Evolutionary conservation across 2,888 invertebrate genomes (phyloP).

Genomic region (Invenusta paracnida): DNA sequence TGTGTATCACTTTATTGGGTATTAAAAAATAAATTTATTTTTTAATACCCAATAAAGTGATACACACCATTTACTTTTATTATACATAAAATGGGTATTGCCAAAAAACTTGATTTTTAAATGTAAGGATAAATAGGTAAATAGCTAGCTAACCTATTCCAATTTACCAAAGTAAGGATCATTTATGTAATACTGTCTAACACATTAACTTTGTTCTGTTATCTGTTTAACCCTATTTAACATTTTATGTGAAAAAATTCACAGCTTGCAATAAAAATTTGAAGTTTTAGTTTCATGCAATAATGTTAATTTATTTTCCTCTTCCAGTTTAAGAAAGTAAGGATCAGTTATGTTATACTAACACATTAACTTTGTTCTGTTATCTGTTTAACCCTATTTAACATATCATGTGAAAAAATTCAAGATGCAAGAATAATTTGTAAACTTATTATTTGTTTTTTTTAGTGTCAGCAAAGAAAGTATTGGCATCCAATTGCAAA

Average conservation of each 20-base stretch:
- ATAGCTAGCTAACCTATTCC: not conserved
- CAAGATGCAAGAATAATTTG: not conserved
- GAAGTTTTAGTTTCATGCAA: not conserved
- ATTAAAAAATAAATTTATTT: conserved; percentile 29
- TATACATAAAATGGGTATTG: not conserved
- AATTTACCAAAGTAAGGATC: not conserved
- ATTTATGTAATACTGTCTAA: not conserved
- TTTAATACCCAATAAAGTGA: conserved; percentile 29
- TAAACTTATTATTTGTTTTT: not conserved
- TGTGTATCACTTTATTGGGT: conserved; percentile 29
- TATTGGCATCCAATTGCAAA: not conserved
- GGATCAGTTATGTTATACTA: not conserved
- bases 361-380: not conserved
- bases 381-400: not conserved
- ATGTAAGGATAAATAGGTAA: not conserved
- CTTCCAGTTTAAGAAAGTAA: not conserved
- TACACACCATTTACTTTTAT: conserved; percentile 29
- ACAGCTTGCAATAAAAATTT: not conserved
- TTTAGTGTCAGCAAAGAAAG: not conserved
- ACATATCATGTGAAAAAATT: not conserved
- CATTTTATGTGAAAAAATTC: not conserved
- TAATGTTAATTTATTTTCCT: not conserved
- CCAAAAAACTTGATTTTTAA: not conserved
- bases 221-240: not conserved
- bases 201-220: not conserved